phyloP scores from a whole-genome alignment of 2,888 invertebrate species.

The Arge pagana region DNA sequence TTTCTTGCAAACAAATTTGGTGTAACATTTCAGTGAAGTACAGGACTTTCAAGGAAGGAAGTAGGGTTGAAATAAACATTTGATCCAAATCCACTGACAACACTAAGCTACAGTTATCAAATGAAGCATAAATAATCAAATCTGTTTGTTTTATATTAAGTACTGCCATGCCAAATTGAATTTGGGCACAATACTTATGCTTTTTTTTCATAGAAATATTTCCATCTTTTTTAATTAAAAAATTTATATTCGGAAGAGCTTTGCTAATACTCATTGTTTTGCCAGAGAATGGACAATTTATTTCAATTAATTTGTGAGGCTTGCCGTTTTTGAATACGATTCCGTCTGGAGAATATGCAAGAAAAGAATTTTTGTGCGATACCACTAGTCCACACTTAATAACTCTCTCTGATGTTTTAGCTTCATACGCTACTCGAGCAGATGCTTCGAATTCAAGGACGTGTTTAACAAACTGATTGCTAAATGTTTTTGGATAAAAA shows the following conservation, averaged over 20 bases:
- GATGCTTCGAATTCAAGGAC: constrained; percentile 28
- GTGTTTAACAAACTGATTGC: constrained; percentile 28
- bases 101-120: constrained; percentile 23
- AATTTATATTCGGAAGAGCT: constrained; percentile 12
- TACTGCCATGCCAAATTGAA: constrained; percentile 29
- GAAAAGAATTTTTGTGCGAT: constrained; percentile 32
- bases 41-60: too few relatives aligned
- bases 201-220: constrained; percentile 24
- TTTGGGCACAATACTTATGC: constrained; percentile 28
- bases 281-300: constrained; percentile 37
- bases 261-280: constrained; percentile 24
- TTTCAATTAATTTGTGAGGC: constrained; percentile 34
- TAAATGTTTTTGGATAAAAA: constrained; percentile 28
- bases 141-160: constrained; percentile 20
- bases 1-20: too few relatives aligned
- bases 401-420: constrained; percentile 20
- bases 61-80: too few relatives aligned
- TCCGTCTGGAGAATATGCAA: constrained; percentile 38
- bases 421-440: constrained; percentile 27
- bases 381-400: constrained; percentile 33
- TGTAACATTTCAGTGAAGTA: too few relatives aligned
- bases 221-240: neutral
- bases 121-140: constrained; percentile 26
- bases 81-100: too few relatives aligned
- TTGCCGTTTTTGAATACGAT: constrained; percentile 31